These are phyloP conservation scores for Threskiornis aethiopicus DNA, from an alignment of 2,797 vertebrate species.

Conservation along the genomic window DNA sequence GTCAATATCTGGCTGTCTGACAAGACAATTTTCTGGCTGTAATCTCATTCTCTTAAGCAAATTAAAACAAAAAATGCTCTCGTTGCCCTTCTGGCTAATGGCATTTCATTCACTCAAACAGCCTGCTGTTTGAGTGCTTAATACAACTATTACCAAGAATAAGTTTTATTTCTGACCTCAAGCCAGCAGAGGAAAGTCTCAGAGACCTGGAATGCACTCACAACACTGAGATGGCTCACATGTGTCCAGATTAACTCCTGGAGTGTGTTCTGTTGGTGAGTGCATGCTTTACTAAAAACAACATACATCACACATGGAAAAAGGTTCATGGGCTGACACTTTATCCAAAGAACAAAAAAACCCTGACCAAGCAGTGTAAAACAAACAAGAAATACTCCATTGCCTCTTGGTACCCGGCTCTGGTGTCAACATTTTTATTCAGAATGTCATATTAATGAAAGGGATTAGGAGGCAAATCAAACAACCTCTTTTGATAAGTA, in stretches of 20 bases:
- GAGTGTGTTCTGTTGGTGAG: not conserved
- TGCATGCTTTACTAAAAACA: not conserved
- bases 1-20: conserved; percentile 26
- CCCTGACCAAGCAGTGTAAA: not conserved
- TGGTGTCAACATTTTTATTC: not conserved
- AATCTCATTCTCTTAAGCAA: conserved; percentile 49
- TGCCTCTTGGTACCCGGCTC: not conserved
- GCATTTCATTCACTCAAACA: conserved; percentile 27
- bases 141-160: not conserved
- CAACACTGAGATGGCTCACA: not conserved
- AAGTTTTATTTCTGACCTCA: not conserved
- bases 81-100: not conserved
- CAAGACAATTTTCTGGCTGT: conserved; percentile 47
- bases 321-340: not conserved
- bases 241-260: not conserved
- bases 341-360: not conserved
- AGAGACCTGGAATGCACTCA: not conserved
- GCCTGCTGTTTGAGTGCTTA: not conserved
- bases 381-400: not conserved
- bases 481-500: not conserved
- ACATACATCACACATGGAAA: not conserved
- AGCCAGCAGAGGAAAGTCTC: not conserved
- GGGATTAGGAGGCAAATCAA: not conserved
- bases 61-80: conserved; percentile 23
- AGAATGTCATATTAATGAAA: not conserved